Evolutionary conservation across 2,113 vertebrate species (phyloP).

Genomic region (Hypanus sabinus): DNA sequence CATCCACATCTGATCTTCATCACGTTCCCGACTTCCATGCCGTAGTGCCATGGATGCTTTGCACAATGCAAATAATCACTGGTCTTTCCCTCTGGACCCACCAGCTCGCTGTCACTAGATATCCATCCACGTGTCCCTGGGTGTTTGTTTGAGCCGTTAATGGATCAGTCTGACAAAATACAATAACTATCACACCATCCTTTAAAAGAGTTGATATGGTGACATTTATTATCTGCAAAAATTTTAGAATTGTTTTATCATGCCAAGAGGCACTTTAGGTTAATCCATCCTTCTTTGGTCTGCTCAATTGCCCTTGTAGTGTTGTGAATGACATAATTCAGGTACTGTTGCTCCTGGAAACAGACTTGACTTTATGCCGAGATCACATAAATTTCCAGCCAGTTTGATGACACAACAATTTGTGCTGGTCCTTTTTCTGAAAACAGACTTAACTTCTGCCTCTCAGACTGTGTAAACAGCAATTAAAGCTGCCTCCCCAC

Average conservation of each 20-base stretch:
- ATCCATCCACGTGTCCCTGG: not conserved
- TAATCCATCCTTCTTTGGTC: not conserved
- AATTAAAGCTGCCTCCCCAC: not conserved
- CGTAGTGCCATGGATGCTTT: too few relatives aligned
- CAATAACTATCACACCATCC: not conserved
- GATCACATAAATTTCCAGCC: not conserved
- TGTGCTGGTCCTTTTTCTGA: not conserved
- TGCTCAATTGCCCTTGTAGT: not conserved
- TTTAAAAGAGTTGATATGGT: not conserved
- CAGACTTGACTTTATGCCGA: not conserved
- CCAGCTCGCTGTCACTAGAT: too few relatives aligned
- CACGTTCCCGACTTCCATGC: too few relatives aligned
- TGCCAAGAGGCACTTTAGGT: slow-evolving; percentile 11
- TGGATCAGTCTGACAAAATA: not conserved
- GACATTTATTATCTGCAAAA: slow-evolving; percentile 9
- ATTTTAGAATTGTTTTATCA: not conserved
- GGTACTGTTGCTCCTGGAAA: slow-evolving; percentile 5
- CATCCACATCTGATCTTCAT: too few relatives aligned
- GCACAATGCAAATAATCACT: too few relatives aligned
- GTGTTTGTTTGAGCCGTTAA: not conserved
- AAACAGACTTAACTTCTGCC: not conserved
- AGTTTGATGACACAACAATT: slow-evolving; percentile 16
- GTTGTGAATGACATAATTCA: slow-evolving; percentile 19
- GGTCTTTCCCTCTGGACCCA: too few relatives aligned
- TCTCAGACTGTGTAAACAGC: not conserved